These are phyloP conservation scores for Maniola hyperantus DNA, from an alignment of 2,888 invertebrate genomes.

Conservation along the genomic window DNA sequence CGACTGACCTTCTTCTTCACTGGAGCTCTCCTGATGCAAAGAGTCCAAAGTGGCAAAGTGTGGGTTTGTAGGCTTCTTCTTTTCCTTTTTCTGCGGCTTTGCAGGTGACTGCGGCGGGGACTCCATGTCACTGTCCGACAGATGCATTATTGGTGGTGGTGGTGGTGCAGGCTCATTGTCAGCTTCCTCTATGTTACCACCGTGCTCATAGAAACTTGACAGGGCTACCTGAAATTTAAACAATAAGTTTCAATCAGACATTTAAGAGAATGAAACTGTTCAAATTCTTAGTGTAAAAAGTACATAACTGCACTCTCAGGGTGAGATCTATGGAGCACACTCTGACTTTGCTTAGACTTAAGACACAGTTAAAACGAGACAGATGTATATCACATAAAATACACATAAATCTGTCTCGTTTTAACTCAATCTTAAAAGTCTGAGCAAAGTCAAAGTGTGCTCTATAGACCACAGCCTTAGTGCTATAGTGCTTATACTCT, in stretches of 20 bases:
- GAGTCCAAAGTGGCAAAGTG: slow-evolving; percentile 84
- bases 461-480: no score
- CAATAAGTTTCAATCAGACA: not conserved
- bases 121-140: slow-evolving; percentile 73
- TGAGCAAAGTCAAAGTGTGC: no score
- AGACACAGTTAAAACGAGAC: no score
- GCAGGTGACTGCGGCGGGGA: slow-evolving; percentile 66
- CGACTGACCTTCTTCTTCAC: slow-evolving; percentile 83
- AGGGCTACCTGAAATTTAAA: slow-evolving; percentile 85
- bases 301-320: no score
- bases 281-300: no score
- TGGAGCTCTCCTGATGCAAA: slow-evolving; percentile 80
- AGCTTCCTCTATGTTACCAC: slow-evolving; percentile 80
- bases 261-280: not conserved
- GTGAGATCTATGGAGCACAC: no score
- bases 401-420: no score
- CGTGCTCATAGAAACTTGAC: slow-evolving; percentile 90
- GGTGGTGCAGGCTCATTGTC: slow-evolving; percentile 55
- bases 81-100: slow-evolving; percentile 63
- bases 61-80: slow-evolving; percentile 62
- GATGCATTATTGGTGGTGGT: slow-evolving; percentile 45
- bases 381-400: no score
- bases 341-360: no score
- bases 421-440: no score
- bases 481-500: no score